Base-by-base conservation (phyloP, 2,888 invertebrate species). In the Drosophila subquinaria region DNA sequence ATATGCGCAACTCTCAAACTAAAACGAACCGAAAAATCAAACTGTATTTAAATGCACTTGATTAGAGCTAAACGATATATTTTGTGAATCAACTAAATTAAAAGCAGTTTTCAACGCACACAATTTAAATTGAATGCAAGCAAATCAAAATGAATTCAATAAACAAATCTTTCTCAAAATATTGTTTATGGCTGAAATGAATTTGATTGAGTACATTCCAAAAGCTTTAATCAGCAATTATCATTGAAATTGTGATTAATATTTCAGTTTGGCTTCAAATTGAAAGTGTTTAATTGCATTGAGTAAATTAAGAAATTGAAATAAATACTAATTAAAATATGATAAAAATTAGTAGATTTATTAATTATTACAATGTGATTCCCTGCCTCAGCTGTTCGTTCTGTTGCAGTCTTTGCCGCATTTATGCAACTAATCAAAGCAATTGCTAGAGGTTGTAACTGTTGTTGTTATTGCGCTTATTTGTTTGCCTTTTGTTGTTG, bases 371-470 rank as follows among this genome's bases (percentile, higher is more conserved):
- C 38, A 51, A 27, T 40, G 38, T 27, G 13, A 23, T 45, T 2
- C 5, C 27, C 27, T 27, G 1, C 27, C 27, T 23, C 38, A 55
- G 59, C 71, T 43, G 4, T 30, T 43, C 65, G 4, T 30, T 43
- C 76, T 64, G 59, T 10, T 59, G 50, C 51, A 47, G 30, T 43
- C 48, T 52, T n/a, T 38, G 5, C 17, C 30, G 15, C 40, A 55
- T 72, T 77, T 77, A 72, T 75, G 78, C 73, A 73, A 73, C 78
- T 73, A 72, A 75, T 77, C 74, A 73, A 72, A 67, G 67, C 66
- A 53, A 76, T 47, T 52, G 66, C 66, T 27, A 53, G 13, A 33
- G 11, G 17, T 47, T 65, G 61, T 42, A 40, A n/a, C 62, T 65
- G 42, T 50, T 64, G 59, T 70, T 70, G 52, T 42, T 66, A 55